Base-by-base conservation (phyloP, 2,797 vertebrate species). In the Vireo griseus region DNA sequence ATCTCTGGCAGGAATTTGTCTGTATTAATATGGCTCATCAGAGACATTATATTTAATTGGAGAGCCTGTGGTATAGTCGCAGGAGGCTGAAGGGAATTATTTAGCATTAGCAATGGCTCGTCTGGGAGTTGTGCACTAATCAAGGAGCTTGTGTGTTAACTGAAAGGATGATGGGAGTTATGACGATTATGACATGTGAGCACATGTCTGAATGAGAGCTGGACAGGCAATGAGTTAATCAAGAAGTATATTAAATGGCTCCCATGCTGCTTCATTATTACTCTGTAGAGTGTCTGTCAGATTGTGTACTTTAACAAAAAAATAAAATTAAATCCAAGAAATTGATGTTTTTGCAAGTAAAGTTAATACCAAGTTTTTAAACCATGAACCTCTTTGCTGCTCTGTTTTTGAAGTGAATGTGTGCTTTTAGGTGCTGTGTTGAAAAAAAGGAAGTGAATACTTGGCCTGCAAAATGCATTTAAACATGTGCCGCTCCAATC, bases 161-260 rank as follows among this genome's bases (percentile, higher is more conserved):
- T 96, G 97, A 95, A 96, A 98, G 98, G 98, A 98, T 97, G 98
- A 98, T 98, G 97, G 98, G 98, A 99, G 98, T 99, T 98, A 98
- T 99, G 99, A 99, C 98, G 98, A 99, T 99, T 99, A 99, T 98
- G 99, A 99, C 99, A 98, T 99, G 99, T 99, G 98, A 98, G 98
- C 98, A 98, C 98, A 98, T 98, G 99, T 98, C 98, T 98, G 97
- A 98, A 97, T 97, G 97, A 97, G 97, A 98, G 98, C 98, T 98
- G 98, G 99, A 99, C 99, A 98, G 98, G 98, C 98, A 98, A 99
- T 98, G 98, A 99, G 99, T 99, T 99, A 99, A 99, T 99, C 98
- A 99, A 98, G 97, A 98, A 98, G 97, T 98, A 97, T 98, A 99
- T 99, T 99, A 99, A 98, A 98, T 94, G 92, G 98, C 98, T 98